phyloP scores from a whole-genome alignment of 2,888 invertebrate genomes.

The Ceratothoa steindachneri region DNA sequence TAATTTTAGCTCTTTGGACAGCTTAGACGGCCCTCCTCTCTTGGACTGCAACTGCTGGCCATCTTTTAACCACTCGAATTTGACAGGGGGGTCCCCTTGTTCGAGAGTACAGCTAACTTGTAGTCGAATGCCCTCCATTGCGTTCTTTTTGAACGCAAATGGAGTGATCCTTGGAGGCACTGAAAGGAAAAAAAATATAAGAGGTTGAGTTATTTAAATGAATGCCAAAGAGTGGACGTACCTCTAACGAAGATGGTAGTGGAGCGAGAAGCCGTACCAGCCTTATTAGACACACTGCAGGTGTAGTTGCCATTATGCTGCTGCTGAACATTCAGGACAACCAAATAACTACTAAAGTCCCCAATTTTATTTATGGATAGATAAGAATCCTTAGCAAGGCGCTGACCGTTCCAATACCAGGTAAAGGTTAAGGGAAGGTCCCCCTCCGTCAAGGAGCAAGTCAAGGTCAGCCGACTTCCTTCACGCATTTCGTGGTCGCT shows the following conservation, averaged over 20 bases:
- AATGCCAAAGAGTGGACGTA: conserved; percentile 7
- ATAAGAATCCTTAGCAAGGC: conserved; percentile 52
- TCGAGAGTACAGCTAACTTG: conserved; percentile 85
- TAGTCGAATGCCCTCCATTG: conserved; percentile 76
- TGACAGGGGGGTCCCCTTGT: conserved; percentile 86
- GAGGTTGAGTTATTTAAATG: not conserved
- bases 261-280: conserved; percentile 24
- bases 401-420: conserved; percentile 52
- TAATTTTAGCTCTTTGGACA: conserved; percentile 52
- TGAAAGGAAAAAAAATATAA: conserved; percentile 50
- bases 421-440: conserved; percentile 54
- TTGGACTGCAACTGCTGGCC: conserved; percentile 52
- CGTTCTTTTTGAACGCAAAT: conserved; percentile 69
- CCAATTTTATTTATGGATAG: conserved; percentile 56
- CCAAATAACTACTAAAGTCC: conserved; percentile 35
- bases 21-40: conserved; percentile 53
- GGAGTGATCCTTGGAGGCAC: conserved; percentile 80
- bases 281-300: conserved; percentile 34
- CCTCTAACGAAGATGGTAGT: conserved; percentile 32
- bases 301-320: conserved; percentile 45
- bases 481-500: conserved; percentile 60
- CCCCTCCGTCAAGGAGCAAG: conserved; percentile 53
- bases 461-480: conserved; percentile 34
- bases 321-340: conserved; percentile 25
- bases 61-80: conserved; percentile 86